These are phyloP conservation scores for Zaprionus davidi DNA, from an alignment of 1,140 invertebrate species.

Conservation along the genomic window DNA sequence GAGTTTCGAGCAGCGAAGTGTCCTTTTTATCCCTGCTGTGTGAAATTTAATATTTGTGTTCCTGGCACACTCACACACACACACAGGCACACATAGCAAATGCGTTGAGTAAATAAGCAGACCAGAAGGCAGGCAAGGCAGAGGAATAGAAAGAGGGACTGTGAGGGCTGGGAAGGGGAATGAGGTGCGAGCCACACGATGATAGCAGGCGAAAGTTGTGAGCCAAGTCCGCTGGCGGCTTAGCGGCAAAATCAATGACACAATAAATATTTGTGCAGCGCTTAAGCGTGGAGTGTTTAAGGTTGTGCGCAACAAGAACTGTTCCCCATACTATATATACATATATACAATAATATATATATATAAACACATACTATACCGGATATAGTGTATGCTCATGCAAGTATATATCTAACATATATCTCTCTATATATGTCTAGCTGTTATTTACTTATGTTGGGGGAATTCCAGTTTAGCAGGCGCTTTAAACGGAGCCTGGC, in stretches of 20 bases:
- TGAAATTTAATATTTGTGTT: constrained; percentile 71
- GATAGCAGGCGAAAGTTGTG: constrained; percentile 48
- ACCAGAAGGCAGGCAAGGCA: not conserved
- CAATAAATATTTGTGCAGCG: constrained; percentile 82
- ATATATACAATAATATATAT: constrained; percentile 27
- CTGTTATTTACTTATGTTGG: constrained; percentile 25
- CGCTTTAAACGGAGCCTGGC: constrained; percentile 32
- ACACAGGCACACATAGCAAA: constrained; percentile 37
- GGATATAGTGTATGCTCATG: constrained; percentile 6
- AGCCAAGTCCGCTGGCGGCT: constrained; percentile 65
- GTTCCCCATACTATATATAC: constrained; percentile 12
- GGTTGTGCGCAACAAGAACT: constrained; percentile 63
- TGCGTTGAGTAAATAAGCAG: constrained; percentile 58
- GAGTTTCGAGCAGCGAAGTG: constrained; percentile 30
- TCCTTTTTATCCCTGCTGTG: constrained; percentile 27
- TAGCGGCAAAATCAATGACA: constrained; percentile 81
- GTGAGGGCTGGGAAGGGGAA: not conserved
- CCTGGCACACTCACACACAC: constrained; percentile 33
- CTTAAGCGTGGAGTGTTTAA: constrained; percentile 73
- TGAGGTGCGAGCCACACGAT: constrained; percentile 4
- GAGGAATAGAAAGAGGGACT: not conserved
- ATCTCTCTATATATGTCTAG: not conserved
- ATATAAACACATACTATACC: not conserved
- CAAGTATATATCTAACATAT: not conserved
- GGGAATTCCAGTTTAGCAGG: constrained; percentile 27